Base-by-base conservation (phyloP, 2,113 vertebrate species). In the Callipepla californica region DNA sequence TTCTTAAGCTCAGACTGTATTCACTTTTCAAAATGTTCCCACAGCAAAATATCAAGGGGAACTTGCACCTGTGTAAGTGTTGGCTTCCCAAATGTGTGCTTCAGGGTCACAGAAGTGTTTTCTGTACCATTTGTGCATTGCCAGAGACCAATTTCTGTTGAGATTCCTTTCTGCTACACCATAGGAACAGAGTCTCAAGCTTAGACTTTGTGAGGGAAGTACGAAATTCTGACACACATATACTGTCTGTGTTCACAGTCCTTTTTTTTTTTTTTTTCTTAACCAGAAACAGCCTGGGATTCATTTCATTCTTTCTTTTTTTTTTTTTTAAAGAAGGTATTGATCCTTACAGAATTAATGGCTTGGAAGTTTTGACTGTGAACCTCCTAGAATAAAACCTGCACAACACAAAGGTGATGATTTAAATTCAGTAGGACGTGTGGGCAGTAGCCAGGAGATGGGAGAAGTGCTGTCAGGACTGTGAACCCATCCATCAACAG, bases 401-500 rank as follows among this genome's bases (percentile, higher is more conserved):
- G 68, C 32, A 44, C 61, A 63, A 44, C 50, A 74, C 34, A 83
- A 94, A 93, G 65, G 25, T 65, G 69, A 13, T 61, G 42, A 84
- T 92, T 90, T 86, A 75, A 90, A 86, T 83, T 83, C 76, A 66
- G 51, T 83, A 58, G 86, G 84, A 79, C 73, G 16, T 32, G 85
- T 77, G 69, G 76, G 42, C 77, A 75, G 80, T 51, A 81, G 85
- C 73, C 48, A 34, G 53, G 85, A 93, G 90, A 61, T 51, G 69
- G 38, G 44, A 77, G 57, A 58, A 85, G 34, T 30, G 47, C 79
- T 78, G 90, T 84, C 91, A 86, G 6, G 68, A 45, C 76, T 81
- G 69, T 59, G 90, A 80, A 83, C 67, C 77, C 62, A 78, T 88
- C 75, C 85, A 73, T 94, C 72, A 79, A 38, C 66, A 62, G 67